A percentile compares a stretch with the other conserved stretches of the same genome.
These are phyloP conservation scores for Drosophila santomea DNA, from an alignment of 1,140 invertebrate genomes.

Conservation along the genomic window DNA sequence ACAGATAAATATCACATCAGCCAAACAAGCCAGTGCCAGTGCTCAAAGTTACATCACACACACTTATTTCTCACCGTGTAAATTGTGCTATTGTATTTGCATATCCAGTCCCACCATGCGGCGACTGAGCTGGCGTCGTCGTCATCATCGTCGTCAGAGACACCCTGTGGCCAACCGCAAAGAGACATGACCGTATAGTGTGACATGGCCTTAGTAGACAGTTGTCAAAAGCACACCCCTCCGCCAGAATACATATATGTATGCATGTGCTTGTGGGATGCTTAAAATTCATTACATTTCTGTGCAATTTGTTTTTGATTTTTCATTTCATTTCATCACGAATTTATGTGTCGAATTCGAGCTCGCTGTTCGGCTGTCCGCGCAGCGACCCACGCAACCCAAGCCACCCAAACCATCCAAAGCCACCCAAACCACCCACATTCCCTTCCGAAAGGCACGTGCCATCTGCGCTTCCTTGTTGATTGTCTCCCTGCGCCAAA, in stretches of 20 bases:
- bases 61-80: neutral
- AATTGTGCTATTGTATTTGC: neutral
- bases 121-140: conserved; percentile 22
- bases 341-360: conserved; percentile 62
- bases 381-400: neutral
- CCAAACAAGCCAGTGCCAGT: no score
- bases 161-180: conserved; percentile 80
- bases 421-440: neutral
- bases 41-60: no score
- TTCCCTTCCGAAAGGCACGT: conserved; percentile 30
- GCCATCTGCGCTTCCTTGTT: conserved; percentile 57
- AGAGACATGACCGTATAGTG: conserved; percentile 78
- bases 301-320: conserved; percentile 81
- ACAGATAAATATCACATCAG: no score
- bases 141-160: conserved; percentile 72
- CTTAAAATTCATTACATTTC: conserved; percentile 83
- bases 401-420: neutral
- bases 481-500: conserved; percentile 61
- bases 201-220: conserved; percentile 80
- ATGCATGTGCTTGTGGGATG: conserved; percentile 56
- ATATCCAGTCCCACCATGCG: conserved; percentile 25
- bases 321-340: conserved; percentile 78
- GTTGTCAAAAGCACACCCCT: conserved; percentile 69
- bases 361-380: neutral
- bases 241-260: neutral